Evolutionary conservation across 2,797 vertebrate genomes (phyloP), one percentile per base, ranked within the genome.

Genomic region (Notolabrus celidotus): DNA sequence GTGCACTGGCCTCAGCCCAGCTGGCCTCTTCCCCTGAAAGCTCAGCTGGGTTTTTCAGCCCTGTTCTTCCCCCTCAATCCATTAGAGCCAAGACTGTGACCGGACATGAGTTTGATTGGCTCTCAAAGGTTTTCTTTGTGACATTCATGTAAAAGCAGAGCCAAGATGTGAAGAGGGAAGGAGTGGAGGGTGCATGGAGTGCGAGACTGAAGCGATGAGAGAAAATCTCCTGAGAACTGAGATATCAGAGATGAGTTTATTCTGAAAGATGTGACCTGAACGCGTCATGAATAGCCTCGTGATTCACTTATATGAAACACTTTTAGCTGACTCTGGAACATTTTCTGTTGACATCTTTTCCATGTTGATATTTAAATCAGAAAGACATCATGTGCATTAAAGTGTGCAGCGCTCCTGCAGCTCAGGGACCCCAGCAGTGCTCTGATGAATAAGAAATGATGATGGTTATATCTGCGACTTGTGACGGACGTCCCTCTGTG

Each of bases 401-500:
- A 59, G 25, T 59, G 57, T 23, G 49, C 14, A 9, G 47, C 19
- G 17, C 34, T 38, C 16, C 39, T 16, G 42, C 5, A 41, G 66
- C 56, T 7, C 31, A 59, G 53, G 50, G 60, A 59, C 83, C 71
- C 68, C 79, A 12, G 68, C 81, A 43, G 71, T 0, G 41, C 71
- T 27, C 16, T 38, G 2, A 62, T 86, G 62, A 89, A 91, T 91
- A 84, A 88, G 68, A 88, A 38, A 89, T 85, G 69, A 73, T 63
- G 74, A 68, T 29, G 55, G 53, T 78, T 80, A 64, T 75, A 86
- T 77, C 65, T 80, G 69, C 78, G 27, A 16, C 79, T 46, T 23
- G 54, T 55, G 82, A 70, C 51, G 64, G 64, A 72, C 23, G 80
- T 67, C 79, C 54, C 71, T 54, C 61, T 33, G 78, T 33, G 72